These are phyloP conservation scores for Drosophila lacicola DNA, from an alignment of 2,888 invertebrate species.

Conservation along the genomic window DNA sequence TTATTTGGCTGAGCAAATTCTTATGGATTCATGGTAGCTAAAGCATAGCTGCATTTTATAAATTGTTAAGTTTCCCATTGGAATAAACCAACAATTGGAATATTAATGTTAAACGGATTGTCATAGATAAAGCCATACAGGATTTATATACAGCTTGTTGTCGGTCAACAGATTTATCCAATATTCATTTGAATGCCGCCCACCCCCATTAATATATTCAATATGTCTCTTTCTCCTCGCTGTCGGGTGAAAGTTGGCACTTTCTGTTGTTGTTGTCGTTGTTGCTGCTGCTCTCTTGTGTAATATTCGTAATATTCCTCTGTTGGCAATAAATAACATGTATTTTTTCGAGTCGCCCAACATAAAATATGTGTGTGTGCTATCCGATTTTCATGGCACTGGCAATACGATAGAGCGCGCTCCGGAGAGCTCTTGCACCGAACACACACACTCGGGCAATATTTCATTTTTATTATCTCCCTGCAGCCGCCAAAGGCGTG, in stretches of 20 bases:
- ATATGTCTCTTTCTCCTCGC: constrained; percentile 12
- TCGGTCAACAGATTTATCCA: constrained; percentile 40
- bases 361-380: constrained; percentile 82
- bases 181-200: constrained; percentile 26
- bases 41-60: no score
- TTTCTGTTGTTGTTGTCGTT: constrained; percentile 2
- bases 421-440: constrained; percentile 14
- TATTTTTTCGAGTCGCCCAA: constrained; percentile 57
- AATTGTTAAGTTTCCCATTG: constrained; percentile 1
- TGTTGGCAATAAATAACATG: constrained; percentile 84
- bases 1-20: neutral
- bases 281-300: constrained; percentile 23
- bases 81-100: neutral
- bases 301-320: constrained; percentile 64
- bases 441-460: constrained; percentile 71
- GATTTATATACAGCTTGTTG: constrained; percentile 4
- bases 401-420: constrained; percentile 40
- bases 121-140: constrained; percentile 20
- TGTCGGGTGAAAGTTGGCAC: constrained; percentile 38
- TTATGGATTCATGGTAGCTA: no score
- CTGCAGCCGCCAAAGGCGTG: constrained; percentile 30
- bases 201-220: constrained; percentile 30
- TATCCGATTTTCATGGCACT: constrained; percentile 85
- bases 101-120: neutral
- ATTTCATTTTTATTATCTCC: constrained; percentile 84